Conservation (phyloP, 2,888 invertebrate species). For the Drosophila neonasuta region DNA sequence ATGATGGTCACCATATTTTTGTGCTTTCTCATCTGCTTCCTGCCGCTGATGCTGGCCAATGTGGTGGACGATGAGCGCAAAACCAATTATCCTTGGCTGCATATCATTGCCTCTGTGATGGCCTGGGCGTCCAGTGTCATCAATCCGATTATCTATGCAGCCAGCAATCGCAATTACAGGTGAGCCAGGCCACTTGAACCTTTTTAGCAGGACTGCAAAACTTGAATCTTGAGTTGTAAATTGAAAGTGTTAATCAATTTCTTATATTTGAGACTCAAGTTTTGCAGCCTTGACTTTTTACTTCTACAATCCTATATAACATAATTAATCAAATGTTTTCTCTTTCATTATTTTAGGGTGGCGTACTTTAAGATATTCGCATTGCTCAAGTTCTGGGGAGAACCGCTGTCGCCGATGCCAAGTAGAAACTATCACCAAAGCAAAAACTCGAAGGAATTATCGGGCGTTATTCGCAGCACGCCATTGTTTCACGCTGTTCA, state of each 20-base stretch:
- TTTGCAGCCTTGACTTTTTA: not conserved
- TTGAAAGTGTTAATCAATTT: too few relatives aligned
- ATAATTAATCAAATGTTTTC: not conserved
- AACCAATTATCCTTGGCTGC: constrained; percentile 87
- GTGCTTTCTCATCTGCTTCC: constrained; percentile 92
- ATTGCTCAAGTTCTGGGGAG: constrained; percentile 81
- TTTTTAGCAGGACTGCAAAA: too few relatives aligned
- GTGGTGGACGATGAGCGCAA: constrained; percentile 90
- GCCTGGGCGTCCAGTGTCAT: constrained; percentile 95
- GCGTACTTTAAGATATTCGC: constrained; percentile 81
- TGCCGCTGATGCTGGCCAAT: constrained; percentile 94
- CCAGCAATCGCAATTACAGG: constrained; percentile 92
- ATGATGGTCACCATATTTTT: constrained; percentile 94
- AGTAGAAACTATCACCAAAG: constrained; percentile 81
- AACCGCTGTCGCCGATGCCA: constrained; percentile 81
- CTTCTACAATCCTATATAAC: not conserved
- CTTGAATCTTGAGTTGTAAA: too few relatives aligned
- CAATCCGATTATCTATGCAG: constrained; percentile 95
- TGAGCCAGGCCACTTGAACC: constrained; percentile 28
- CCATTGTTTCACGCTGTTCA: constrained; percentile 79
- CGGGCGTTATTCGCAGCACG: constrained; percentile 79
- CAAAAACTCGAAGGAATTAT: constrained; percentile 80
- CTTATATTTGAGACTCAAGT: too few relatives aligned
- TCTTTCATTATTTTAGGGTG: constrained; percentile 59
- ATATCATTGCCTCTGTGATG: constrained; percentile 91